phyloP scores from a whole-genome alignment of 2,797 vertebrate species.

The Clarias fuscus region DNA sequence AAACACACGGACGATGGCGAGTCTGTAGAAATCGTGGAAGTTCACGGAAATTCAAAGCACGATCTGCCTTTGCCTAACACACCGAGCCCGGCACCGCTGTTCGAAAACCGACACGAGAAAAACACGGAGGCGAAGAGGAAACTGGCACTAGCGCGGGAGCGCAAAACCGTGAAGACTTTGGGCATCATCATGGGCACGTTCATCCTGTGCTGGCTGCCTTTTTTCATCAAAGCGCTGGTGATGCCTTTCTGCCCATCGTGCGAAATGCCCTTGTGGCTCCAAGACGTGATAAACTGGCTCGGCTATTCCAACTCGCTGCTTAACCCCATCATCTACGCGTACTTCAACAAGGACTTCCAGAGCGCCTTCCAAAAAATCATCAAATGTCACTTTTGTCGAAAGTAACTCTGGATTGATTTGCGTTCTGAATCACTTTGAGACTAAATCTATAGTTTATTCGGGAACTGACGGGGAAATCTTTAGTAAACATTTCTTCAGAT shows the following conservation, averaged over 20 bases:
- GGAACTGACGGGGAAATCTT: not conserved
- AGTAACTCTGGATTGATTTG: conserved; percentile 36
- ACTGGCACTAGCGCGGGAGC: conserved; percentile 92
- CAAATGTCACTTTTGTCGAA: conserved; percentile 91
- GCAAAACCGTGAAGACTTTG: conserved; percentile 95
- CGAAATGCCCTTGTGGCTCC: conserved; percentile 86
- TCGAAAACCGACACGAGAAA: conserved; percentile 84
- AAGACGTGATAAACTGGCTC: conserved; percentile 92
- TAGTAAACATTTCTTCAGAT: conserved; percentile 25
- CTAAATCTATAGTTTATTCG: not conserved
- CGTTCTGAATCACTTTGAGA: conserved; percentile 6
- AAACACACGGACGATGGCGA: conserved; percentile 82
- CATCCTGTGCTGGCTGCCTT: conserved; percentile 96
- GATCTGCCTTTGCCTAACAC: conserved; percentile 80
- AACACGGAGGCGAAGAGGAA: conserved; percentile 88
- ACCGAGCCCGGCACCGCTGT: conserved; percentile 68
- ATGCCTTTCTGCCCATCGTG: conserved; percentile 90
- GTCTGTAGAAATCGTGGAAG: conserved; percentile 88
- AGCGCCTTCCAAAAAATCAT: conserved; percentile 97
- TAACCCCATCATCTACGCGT: conserved; percentile 98
- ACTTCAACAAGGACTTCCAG: conserved; percentile 99
- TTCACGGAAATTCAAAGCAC: conserved; percentile 79
- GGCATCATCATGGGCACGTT: conserved; percentile 99
- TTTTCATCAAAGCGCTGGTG: conserved; percentile 94
- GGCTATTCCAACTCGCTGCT: conserved; percentile 97